Percentiles rank a stretch among this genome's conserved stretches.
These are phyloP conservation scores for Acleris emargana DNA, from an alignment of 2,888 invertebrate genomes.

Conservation along the genomic window DNA sequence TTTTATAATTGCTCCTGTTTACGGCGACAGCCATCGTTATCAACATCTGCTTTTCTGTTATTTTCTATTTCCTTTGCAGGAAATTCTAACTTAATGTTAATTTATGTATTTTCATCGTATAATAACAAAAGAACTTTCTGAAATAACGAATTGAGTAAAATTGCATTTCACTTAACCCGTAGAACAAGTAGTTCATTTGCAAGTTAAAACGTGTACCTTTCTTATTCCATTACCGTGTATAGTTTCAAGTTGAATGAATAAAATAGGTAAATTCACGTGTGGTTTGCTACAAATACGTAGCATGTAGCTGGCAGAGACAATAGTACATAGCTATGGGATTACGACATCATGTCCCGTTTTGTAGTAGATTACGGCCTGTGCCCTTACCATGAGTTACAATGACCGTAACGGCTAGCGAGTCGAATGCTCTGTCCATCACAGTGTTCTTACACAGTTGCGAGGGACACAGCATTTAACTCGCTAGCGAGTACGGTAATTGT, in stretches of 20 bases:
- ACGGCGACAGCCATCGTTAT: slow-evolving; percentile 19
- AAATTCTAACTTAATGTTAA: slow-evolving; percentile 8
- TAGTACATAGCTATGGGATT: slow-evolving; percentile 48
- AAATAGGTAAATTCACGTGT: not conserved
- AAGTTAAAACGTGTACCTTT: no score
- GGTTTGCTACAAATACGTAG: slow-evolving; percentile 22
- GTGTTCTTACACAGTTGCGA: no score
- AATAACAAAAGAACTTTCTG: not conserved
- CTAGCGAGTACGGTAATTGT: no score
- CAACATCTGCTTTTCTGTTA: slow-evolving; percentile 13
- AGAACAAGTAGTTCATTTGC: no score
- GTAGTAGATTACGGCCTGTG: slow-evolving; percentile 38
- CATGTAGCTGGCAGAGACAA: slow-evolving; percentile 37
- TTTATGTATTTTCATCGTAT: slow-evolving; percentile 2
- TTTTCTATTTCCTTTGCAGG: not conserved
- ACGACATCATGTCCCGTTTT: slow-evolving; percentile 44
- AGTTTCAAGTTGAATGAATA: no score
- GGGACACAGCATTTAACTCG: no score
- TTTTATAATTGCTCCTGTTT: slow-evolving; percentile 19
- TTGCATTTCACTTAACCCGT: no score
- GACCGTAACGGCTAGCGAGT: no score
- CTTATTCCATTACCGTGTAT: no score
- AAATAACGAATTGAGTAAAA: no score
- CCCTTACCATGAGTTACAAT: no score
- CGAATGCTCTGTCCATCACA: no score